Evolutionary conservation across 92 coral and sea anemone species (phyloP).

Genomic region (Micromussa lordhowensis): DNA sequence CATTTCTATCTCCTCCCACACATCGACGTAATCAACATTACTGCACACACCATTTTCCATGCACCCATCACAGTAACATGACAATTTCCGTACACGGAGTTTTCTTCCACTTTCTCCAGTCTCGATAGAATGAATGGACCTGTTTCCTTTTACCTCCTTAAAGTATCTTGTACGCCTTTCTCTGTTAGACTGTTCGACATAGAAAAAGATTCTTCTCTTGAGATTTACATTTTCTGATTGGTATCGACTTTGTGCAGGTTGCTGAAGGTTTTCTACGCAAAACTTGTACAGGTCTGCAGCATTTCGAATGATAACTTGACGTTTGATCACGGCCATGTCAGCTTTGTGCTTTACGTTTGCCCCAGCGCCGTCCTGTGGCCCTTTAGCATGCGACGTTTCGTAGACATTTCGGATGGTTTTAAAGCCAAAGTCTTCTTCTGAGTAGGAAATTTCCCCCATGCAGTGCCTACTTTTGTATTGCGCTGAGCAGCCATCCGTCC

Average conservation of each 20-base stretch:
- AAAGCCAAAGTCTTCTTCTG: slow-evolving; percentile 35
- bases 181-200: no score
- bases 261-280: slow-evolving; percentile 11
- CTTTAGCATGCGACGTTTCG: slow-evolving; percentile 66
- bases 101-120: no score
- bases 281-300: slow-evolving; percentile 35
- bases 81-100: no score
- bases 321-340: neutral
- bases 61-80: no score
- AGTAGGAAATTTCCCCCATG: slow-evolving; percentile 50
- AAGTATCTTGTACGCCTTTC: slow-evolving; percentile 25
- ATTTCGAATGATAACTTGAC: slow-evolving; percentile 28
- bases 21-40: no score
- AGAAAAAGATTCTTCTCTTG: slow-evolving; percentile 42
- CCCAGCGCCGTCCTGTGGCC: slow-evolving; percentile 78
- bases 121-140: slow-evolving; percentile 45
- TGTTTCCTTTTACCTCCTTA: slow-evolving; percentile 48
- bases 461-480: slow-evolving; percentile 64
- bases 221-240: neutral
- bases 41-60: no score
- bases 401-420: slow-evolving; percentile 35
- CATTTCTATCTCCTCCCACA: no score
- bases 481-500: slow-evolving; percentile 68
- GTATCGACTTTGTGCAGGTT: no score
- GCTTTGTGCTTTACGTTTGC: slow-evolving; percentile 63